These are phyloP conservation scores for Zenarchopterus dispar DNA, from an alignment of 2,797 vertebrate genomes.

Conservation along the genomic window DNA sequence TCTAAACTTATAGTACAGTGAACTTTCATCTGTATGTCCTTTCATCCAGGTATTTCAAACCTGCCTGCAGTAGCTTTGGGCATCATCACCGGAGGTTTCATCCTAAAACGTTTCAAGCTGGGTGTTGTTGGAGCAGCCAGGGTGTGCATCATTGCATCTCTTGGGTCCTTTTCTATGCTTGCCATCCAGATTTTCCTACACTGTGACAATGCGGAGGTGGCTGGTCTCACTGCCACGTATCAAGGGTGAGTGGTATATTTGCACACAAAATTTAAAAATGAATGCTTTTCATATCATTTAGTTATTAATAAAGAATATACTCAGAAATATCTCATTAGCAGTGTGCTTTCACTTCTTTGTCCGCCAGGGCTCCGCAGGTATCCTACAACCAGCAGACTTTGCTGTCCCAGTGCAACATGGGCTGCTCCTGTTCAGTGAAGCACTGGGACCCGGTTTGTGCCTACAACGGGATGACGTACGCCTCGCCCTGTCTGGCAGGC, in stretches of 20 bases:
- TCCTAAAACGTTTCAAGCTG: slow-evolving; percentile 91
- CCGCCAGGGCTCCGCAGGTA: slow-evolving; percentile 73
- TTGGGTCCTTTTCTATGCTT: slow-evolving; percentile 82
- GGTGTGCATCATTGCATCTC: slow-evolving; percentile 79
- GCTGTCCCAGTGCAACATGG: slow-evolving; percentile 89
- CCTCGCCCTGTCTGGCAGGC: slow-evolving; percentile 92
- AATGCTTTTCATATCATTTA: background rate
- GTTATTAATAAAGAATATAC: background rate
- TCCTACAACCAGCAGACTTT: slow-evolving; percentile 80
- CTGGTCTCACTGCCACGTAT: slow-evolving; percentile 89
- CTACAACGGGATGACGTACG: slow-evolving; percentile 89
- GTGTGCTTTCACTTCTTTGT: slow-evolving; percentile 16
- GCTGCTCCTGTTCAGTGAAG: slow-evolving; percentile 87
- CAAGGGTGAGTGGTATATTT: slow-evolving; percentile 82
- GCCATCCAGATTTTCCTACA: slow-evolving; percentile 83
- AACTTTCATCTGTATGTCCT: background rate
- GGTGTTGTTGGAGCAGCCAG: slow-evolving; percentile 86
- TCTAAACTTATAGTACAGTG: background rate
- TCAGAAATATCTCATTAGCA: background rate
- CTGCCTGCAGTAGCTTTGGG: slow-evolving; percentile 94
- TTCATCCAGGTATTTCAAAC: slow-evolving; percentile 87
- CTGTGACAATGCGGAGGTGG: slow-evolving; percentile 89
- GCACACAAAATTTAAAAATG: background rate
- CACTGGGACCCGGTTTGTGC: slow-evolving; percentile 95
- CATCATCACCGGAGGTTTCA: slow-evolving; percentile 90